Conservation (phyloP, 2,113 vertebrate species). For the Silurus asotus region DNA sequence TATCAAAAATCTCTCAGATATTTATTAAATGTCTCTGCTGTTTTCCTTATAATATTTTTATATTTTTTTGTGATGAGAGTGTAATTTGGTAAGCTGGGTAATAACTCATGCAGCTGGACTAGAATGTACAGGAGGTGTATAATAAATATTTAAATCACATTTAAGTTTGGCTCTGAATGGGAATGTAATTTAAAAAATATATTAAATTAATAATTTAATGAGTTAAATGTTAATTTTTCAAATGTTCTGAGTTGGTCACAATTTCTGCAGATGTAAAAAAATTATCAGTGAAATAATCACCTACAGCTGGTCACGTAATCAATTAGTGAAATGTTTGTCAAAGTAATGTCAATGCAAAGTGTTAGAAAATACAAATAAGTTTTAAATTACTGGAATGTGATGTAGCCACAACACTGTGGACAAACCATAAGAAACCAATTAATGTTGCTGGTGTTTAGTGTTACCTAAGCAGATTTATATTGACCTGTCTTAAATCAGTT, state of each 20-base stretch:
- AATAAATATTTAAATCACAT: background rate
- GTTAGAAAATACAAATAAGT: background rate
- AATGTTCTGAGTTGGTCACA: background rate
- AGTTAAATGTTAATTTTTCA: background rate
- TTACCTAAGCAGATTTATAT: background rate
- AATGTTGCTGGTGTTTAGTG: background rate
- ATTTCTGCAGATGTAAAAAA: background rate
- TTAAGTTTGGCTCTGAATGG: background rate
- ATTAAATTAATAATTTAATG: too few species aligned
- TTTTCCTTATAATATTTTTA: background rate
- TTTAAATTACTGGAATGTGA: background rate
- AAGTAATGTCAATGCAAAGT: background rate
- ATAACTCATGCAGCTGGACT: background rate
- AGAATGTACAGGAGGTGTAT: background rate
- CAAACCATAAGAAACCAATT: background rate
- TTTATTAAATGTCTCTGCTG: background rate
- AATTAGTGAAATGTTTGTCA: background rate
- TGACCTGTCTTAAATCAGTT: background rate
- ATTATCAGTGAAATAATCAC: background rate
- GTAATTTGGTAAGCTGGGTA: background rate
- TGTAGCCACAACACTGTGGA: background rate
- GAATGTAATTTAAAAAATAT: background rate
- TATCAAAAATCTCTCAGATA: too few species aligned
- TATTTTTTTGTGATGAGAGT: background rate
- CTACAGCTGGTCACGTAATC: background rate